These are phyloP conservation scores for Cheirogaleus medius DNA, from an alignment of 2,113 vertebrate species.

Conservation along the genomic window DNA sequence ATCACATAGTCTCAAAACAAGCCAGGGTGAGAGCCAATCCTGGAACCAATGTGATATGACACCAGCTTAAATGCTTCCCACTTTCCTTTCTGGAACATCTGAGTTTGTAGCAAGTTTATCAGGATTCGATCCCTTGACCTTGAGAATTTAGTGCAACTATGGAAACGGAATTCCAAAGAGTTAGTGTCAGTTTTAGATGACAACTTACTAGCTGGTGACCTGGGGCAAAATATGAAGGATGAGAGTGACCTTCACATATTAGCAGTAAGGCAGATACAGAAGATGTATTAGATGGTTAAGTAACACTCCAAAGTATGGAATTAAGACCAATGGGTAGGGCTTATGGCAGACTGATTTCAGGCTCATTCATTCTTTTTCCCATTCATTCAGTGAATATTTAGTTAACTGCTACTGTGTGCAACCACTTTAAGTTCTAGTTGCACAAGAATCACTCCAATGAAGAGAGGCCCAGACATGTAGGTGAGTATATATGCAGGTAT, in stretches of 20 bases:
- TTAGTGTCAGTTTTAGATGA: background rate
- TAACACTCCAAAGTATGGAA: background rate
- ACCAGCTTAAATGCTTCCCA: background rate
- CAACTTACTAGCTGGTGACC: background rate
- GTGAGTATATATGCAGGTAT: background rate
- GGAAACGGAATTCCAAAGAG: constrained; percentile 12
- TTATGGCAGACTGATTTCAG: background rate
- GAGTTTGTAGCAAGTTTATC: background rate
- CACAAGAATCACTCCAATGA: background rate
- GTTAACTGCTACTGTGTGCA: background rate
- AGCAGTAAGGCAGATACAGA: background rate
- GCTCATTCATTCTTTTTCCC: background rate
- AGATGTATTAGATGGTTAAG: background rate
- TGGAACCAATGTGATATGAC: accelerated
- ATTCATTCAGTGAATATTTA: background rate
- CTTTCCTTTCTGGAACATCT: background rate
- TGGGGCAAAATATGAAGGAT: background rate
- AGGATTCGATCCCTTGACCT: background rate
- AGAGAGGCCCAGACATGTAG: background rate
- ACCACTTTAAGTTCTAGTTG: background rate
- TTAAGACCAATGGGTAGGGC: background rate
- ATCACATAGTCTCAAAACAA: background rate
- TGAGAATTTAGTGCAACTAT: background rate
- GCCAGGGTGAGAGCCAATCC: too few species aligned
- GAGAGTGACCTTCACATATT: background rate